Base-by-base conservation (phyloP, 1,140 invertebrate genomes). In the Cecropterus lyciades region DNA sequence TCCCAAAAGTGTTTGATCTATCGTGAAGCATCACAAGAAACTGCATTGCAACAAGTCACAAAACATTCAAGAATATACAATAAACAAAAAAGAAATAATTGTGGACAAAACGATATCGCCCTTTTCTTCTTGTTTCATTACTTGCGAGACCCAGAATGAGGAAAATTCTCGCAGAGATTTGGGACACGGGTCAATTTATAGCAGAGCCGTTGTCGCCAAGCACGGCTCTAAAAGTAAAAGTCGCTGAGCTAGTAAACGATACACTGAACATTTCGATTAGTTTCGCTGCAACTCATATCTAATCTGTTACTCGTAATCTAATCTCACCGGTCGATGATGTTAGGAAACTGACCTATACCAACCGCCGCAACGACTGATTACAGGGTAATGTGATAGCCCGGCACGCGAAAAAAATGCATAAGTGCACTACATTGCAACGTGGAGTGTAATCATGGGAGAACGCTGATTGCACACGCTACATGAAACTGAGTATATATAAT, bases 301-400 rank as follows among this genome's bases (percentile, higher is more conserved):
- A 71, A 80, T 80, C 77, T 74, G 49, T 45, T 46, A 73, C 51
- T 56, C 40, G 82, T 83, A 87, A 88, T 88, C 82, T 88, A 80
- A 87, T 88, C 85, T 73, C 37, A 9, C 11, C 10, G 45, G 42
- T 20, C 20, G 55, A 42, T 68, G 68, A 70, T 72, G 73, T 75
- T 74, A 69, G 56, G 68, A 72, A 82, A 86, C 86, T 89, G 86
- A 89, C 86, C 86, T 89, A 83, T 73, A 79, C 72, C 82, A 89
- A 85, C 76, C 65, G 68, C 69, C 65, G 65, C 66, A 73, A 69
- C 59, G 59, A 64, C 48, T 71, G 71, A 74, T 77, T 75, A 73
- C 72, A 76, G 27, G 66, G 80, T 69, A 82, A 85, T 69, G 70
- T 67, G 80, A 84, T 79, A 83, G 52, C 56, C 43, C 48, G 63